Percentiles rank a stretch among this genome's conserved stretches.
phyloP scores from a whole-genome alignment of 2,888 invertebrate species.

The Leucophora obtusa region DNA sequence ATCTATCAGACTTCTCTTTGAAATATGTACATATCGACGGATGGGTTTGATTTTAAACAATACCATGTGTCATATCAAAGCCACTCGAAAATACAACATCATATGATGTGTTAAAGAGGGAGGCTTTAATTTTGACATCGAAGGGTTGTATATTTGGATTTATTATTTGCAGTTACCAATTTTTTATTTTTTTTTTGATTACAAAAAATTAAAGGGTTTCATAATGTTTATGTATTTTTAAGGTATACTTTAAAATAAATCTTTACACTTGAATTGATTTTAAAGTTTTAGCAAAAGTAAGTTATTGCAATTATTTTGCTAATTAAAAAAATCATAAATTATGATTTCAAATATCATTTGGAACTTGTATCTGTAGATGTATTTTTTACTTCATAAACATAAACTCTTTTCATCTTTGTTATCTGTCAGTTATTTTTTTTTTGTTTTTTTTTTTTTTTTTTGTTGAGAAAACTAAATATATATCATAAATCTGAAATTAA shows the following conservation, averaged over 20 bases:
- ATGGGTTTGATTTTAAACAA: not conserved
- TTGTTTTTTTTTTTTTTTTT: conserved; percentile 22
- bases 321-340: conserved; percentile 20
- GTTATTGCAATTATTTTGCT: not conserved
- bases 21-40: not conserved
- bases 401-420: not conserved
- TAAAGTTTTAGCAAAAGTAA: conserved; percentile 16
- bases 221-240: not conserved
- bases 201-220: not conserved
- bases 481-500: conserved; percentile 24
- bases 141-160: conserved; percentile 20
- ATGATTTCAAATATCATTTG: conserved; percentile 5
- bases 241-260: not conserved
- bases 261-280: conserved; percentile 32
- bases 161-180: not conserved
- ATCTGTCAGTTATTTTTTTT: not conserved
- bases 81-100: not conserved
- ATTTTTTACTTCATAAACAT: not conserved
- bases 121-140: not conserved
- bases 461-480: not conserved
- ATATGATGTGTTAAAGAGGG: not conserved
- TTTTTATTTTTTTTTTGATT: not conserved
- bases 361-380: not conserved
- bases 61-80: conserved; percentile 18
- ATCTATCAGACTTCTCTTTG: not conserved